These are phyloP conservation scores for Cepaea hortensis DNA, from an alignment of 2,888 invertebrate genomes.

Conservation along the genomic window DNA sequence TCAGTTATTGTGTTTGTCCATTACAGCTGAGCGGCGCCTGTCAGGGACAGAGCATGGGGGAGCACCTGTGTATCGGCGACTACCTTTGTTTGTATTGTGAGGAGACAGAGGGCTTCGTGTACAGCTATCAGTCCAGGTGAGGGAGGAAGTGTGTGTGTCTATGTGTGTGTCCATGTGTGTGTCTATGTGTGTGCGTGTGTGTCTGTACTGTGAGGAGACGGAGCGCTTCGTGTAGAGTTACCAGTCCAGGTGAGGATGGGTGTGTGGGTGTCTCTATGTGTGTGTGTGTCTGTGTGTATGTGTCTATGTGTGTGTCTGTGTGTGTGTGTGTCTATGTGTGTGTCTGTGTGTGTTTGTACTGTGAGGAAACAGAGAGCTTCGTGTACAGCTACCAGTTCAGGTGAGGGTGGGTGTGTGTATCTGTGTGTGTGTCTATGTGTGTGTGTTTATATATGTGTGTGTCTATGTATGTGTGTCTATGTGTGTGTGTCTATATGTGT, in stretches of 20 bases:
- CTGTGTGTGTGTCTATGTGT: too few species aligned
- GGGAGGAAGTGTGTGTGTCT: constrained; percentile 24
- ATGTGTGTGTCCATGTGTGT: too few species aligned
- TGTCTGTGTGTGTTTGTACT: too few species aligned
- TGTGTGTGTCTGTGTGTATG: too few species aligned
- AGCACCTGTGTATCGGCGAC: constrained; percentile 75
- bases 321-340: too few species aligned
- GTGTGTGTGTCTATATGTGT: too few species aligned
- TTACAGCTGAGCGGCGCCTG: constrained; percentile 70
- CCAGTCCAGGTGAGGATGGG: constrained; percentile 74
- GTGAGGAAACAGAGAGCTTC: constrained; percentile 73
- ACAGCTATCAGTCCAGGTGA: constrained; percentile 75
- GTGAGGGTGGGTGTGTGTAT: constrained; percentile 62
- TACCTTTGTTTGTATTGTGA: constrained; percentile 75
- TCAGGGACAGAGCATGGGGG: constrained; percentile 70
- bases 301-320: too few species aligned
- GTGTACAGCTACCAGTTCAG: constrained; percentile 75
- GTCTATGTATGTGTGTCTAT: too few species aligned
- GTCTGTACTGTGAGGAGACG: constrained; percentile 64
- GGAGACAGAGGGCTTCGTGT: constrained; percentile 75
- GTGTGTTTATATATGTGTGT: too few species aligned
- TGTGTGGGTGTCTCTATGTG: neutral
- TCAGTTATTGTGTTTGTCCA: constrained; percentile 29
- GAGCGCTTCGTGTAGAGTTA: constrained; percentile 76
- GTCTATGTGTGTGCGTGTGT: too few species aligned